A percentile compares a stretch with the other conserved stretches of the same genome.
phyloP scores from a whole-genome alignment of 2,797 vertebrate species.

The Erethizon dorsatum region DNA sequence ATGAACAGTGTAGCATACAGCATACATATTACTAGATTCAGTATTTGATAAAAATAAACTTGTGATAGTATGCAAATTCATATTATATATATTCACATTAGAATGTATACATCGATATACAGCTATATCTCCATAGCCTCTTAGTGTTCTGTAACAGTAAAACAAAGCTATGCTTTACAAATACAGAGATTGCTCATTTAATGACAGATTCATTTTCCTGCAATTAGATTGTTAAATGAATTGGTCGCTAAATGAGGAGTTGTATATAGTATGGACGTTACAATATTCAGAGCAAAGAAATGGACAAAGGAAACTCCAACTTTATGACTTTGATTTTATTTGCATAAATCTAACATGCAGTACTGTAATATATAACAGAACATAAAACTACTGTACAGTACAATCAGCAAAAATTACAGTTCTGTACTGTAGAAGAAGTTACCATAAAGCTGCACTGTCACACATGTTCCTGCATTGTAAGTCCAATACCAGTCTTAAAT shows the following conservation, averaged over 20 bases:
- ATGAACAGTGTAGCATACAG: background rate
- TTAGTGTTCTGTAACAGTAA: constrained; percentile 63
- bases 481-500: background rate
- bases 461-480: background rate
- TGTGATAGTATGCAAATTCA: background rate
- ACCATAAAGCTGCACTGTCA: background rate
- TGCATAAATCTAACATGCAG: background rate
- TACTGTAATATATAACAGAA: background rate
- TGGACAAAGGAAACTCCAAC: background rate
- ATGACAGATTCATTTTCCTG: background rate
- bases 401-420: background rate
- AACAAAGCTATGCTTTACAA: constrained; percentile 78
- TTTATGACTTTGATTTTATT: background rate
- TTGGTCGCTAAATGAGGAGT: background rate
- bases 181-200: background rate
- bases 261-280: background rate
- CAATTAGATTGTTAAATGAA: background rate
- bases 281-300: background rate
- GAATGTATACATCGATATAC: background rate
- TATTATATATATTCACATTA: constrained; percentile 78
- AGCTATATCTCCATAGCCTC: background rate
- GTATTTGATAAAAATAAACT: constrained; percentile 50
- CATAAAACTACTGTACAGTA: background rate
- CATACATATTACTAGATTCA: background rate
- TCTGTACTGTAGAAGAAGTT: background rate